Evolutionary conservation across 2,113 vertebrate species (phyloP).

Genomic region (Onychostruthus taczanowskii): DNA sequence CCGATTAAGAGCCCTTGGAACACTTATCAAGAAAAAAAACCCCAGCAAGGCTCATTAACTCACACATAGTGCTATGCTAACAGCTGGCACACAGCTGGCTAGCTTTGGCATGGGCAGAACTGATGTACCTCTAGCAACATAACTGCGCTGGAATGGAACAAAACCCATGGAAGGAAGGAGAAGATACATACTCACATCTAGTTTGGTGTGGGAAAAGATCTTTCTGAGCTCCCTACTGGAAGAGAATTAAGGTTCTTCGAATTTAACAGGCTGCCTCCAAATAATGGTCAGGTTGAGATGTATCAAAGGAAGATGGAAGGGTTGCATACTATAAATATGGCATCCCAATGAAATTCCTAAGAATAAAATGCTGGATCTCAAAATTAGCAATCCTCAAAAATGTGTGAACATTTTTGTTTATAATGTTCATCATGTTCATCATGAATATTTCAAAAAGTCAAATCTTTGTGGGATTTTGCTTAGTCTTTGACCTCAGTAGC

Average conservation of each 20-base stretch:
- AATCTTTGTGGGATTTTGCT: background rate
- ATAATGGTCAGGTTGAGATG: background rate
- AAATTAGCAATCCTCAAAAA: background rate
- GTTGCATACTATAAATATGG: background rate
- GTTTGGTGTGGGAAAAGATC: background rate
- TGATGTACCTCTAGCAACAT: background rate
- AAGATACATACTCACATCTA: background rate
- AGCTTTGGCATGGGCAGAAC: background rate
- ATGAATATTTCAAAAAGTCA: background rate
- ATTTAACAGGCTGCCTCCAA: background rate
- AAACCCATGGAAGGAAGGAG: background rate
- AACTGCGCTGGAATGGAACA: background rate
- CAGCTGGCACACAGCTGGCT: conserved; percentile 55
- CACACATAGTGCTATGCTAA: background rate
- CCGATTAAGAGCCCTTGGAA: background rate
- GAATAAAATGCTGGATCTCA: background rate
- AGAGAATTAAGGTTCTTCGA: background rate
- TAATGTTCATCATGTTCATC: too few species aligned
- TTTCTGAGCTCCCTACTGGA: background rate
- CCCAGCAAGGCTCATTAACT: conserved; percentile 3
- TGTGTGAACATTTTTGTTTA: background rate
- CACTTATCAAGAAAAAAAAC: background rate
- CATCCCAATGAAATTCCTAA: background rate
- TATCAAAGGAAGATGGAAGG: background rate
- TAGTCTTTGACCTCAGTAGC: background rate